Evolutionary conservation across 2,888 invertebrate species (phyloP).

Genomic region (Orthonevra nobilis): DNA sequence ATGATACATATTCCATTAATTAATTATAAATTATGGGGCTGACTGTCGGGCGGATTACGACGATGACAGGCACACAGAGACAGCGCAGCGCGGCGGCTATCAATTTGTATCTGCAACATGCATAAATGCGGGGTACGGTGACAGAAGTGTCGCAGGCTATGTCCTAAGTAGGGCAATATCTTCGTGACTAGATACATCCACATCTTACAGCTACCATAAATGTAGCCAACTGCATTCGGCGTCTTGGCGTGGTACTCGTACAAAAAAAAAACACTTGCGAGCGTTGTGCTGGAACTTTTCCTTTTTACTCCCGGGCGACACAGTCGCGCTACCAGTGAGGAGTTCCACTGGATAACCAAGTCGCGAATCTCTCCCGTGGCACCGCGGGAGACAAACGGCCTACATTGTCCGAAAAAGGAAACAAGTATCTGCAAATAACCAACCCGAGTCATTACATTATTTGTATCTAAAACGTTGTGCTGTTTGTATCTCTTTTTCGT

Average conservation of each 20-base stretch:
- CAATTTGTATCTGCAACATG: constrained; percentile 52
- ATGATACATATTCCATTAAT: constrained; percentile 68
- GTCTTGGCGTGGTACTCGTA: constrained; percentile 33
- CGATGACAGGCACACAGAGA: constrained; percentile 52
- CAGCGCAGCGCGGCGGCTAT: constrained; percentile 15
- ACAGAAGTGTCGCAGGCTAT: constrained; percentile 10
- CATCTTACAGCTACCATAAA: constrained; percentile 66
- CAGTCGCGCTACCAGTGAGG: constrained; percentile 18
- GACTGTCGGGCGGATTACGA: constrained; percentile 62
- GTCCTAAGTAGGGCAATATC: constrained; percentile 67
- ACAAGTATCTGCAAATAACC: constrained; percentile 63
- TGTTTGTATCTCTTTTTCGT: constrained; percentile 7
- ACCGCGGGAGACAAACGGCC: constrained; percentile 51
- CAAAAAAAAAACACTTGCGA: constrained; percentile 64
- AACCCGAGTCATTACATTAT: constrained; percentile 47
- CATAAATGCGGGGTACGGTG: constrained; percentile 28
- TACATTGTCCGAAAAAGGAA: constrained; percentile 36
- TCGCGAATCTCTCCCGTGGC: constrained; percentile 32
- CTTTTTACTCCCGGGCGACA: constrained; percentile 57
- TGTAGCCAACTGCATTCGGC: constrained; percentile 28
- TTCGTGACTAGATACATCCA: constrained; percentile 37
- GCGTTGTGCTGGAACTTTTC: constrained; percentile 55
- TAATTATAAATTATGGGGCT: constrained; percentile 65
- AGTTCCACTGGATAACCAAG: no score
- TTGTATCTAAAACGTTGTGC: no score